Percentiles rank a stretch among this genome's conserved stretches.
phyloP scores from a whole-genome alignment of 2,888 invertebrate genomes.

The Lycophotia porphyrea region DNA sequence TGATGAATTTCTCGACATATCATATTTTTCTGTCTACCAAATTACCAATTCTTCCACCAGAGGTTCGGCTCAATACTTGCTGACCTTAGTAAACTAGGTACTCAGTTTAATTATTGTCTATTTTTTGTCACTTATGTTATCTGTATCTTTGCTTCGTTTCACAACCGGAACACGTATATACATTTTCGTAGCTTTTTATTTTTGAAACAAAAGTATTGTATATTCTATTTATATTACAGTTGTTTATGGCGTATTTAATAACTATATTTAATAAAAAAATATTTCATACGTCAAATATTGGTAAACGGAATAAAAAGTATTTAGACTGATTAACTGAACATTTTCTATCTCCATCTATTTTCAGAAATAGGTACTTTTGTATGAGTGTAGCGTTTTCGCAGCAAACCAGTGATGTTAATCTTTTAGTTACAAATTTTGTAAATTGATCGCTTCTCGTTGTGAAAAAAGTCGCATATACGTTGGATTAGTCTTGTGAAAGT shows the following conservation, averaged over 20 bases:
- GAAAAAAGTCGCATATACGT: constrained; percentile 84
- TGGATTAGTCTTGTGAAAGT: constrained; percentile 88
- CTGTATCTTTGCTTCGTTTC: constrained; percentile 61
- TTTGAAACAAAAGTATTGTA: neutral
- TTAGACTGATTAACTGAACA: constrained; percentile 84
- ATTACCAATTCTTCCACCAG: neutral
- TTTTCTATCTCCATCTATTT: constrained; percentile 93
- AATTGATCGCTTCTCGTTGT: constrained; percentile 87
- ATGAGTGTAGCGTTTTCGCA: constrained; percentile 91
- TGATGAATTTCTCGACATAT: neutral
- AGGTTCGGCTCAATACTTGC: neutral
- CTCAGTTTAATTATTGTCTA: constrained; percentile 38
- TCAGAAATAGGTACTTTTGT: constrained; percentile 93
- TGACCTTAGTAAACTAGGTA: neutral
- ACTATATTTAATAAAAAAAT: neutral
- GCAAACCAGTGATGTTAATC: constrained; percentile 92
- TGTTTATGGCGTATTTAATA: constrained; percentile 20
- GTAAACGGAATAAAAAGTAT: constrained; percentile 70
- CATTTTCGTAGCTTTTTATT: constrained; percentile 45
- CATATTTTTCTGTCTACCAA: neutral
- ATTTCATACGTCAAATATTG: constrained; percentile 1
- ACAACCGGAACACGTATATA: constrained; percentile 67
- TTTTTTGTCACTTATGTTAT: constrained; percentile 37
- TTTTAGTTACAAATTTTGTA: constrained; percentile 90
- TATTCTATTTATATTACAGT: neutral